Evolutionary conservation across 2,888 invertebrate genomes (phyloP), one percentile per base, ranked within the genome.

Genomic region (Dryocosmus kuriphilus): DNA sequence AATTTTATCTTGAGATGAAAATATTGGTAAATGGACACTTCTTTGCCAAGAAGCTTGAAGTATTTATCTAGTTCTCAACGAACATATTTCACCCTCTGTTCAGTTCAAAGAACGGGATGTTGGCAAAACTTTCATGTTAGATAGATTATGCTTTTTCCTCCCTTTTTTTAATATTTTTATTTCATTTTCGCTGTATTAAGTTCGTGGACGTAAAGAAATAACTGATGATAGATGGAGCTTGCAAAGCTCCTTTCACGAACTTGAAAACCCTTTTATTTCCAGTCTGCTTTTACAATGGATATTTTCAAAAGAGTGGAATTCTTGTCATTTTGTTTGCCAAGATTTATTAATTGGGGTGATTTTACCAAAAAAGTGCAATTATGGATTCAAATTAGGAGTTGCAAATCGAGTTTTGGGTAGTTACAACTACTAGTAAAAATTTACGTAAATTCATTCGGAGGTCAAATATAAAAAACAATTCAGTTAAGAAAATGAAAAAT

Each of bases 71-170:
- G 4, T 67, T 46, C n/a, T 27, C 67, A 24, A 27, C 24, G 27
- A 67, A 67, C 67, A 67, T 67, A 46, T 67, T 41, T 67, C 46
- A 27, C 8, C 67, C 7, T 14, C 27, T 67, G 67, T 67, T 11
- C 46, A 67, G 67, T 46, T 67, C n/a, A 67, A 30, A 67, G 9
- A 46, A 67, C 67, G 41, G 32, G 32, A 62, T 27, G 6, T 19
- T 62, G 6, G 62, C 32, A 46, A 14, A 24, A 67, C 24, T 38
- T 67, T 27, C 67, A 67, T 67, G 67, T 46, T 38, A 41, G 65
- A 16, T 67, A 27, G 67, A 46, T 46, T 19, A 67, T 46, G 67
- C n/a, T 46, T 27, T 38, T 22, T 35, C 6, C 16, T 16, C 5
- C 16, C 1, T 35, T 35, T 35, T 35, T 35, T 3, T 1, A 30